Conservation (phyloP, 2,113 vertebrate genomes). For the Ammodytes dubius region DNA sequence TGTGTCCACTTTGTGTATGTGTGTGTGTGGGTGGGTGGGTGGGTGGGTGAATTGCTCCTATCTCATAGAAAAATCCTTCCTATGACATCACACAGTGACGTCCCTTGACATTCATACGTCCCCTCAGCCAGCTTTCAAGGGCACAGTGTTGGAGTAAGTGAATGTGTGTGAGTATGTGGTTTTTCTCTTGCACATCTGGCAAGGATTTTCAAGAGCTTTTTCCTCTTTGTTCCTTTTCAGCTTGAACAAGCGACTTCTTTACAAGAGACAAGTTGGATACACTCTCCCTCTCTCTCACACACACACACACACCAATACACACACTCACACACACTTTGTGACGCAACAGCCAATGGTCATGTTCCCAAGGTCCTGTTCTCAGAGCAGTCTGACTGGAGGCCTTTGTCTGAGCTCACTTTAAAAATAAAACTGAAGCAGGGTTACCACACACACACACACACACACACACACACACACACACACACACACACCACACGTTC, state of each 20-base stretch:
- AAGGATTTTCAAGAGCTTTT: constrained; percentile 68
- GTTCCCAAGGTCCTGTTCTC: constrained; percentile 88
- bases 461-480: constrained; percentile 61
- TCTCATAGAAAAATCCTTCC: constrained; percentile 72
- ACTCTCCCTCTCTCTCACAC: constrained; percentile 27
- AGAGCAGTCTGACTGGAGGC: constrained; percentile 84
- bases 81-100: constrained; percentile 74
- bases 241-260: constrained; percentile 77
- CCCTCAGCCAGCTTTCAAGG: constrained; percentile 41
- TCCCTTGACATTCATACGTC: constrained; percentile 71
- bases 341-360: constrained; percentile 85
- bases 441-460: constrained; percentile 67
- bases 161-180: constrained; percentile 35
- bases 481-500: constrained; percentile 47
- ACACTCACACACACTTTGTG: constrained; percentile 72
- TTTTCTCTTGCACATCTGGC: constrained; percentile 66
- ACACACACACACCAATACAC: constrained; percentile 47
- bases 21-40: constrained; percentile 31
- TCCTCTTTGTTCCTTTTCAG: constrained; percentile 62
- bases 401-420: constrained; percentile 87
- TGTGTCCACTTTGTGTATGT: constrained; percentile 38
- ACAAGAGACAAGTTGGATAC: constrained; percentile 64
- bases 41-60: constrained; percentile 49
- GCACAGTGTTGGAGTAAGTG: constrained; percentile 34
- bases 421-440: constrained; percentile 86